Evolutionary conservation across 2,888 invertebrate genomes (phyloP), one percentile per base, ranked within the genome.

Genomic region (Marronus borbonicus): DNA sequence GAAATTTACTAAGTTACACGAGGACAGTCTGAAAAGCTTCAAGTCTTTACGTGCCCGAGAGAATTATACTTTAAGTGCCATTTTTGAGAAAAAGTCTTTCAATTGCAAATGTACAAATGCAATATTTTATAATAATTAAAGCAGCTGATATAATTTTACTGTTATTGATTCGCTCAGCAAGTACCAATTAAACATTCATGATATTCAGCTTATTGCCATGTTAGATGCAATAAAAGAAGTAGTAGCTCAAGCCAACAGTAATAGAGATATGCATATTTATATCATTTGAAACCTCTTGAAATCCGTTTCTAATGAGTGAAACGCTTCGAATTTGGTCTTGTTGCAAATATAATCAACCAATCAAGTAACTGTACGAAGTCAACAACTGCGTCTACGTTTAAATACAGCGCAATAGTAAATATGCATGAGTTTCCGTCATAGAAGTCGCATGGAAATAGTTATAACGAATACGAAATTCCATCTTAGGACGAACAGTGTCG

Each of bases 391-490:
- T 8, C 44, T 44, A 44, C 8, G 10, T 44, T 44, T 44, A 44
- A 8, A 44, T 44, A 44, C 12, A 44, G 44, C 8, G 44, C 10
- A 52, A 44, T 12, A 44, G 10, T 65, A n/a, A 31, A 39, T 65
- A 65, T 65, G 31, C 39, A 65, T 65, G 65, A 65, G 39, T 36
- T 65, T 65, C 65, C 44, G 65, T 65, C 65, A 44, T 4, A 36
- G 17, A 7, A 39, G 17, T n/a, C n/a, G 44, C 39, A 65, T 36
- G n/a, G 12, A 36, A 31, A 65, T 36, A 65, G 14, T 4, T 44
- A 39, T 36, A 65, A 39, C 65, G 65, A 65, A 65, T 65, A 39
- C 65, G 36, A 44, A 65, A 65, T 39, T 39, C 17, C n/a, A 39
- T 8, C 12, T 31, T 39, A 7, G 17, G 39, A 65, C 44, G 17